Evolutionary conservation across 2,797 vertebrate species (phyloP), one percentile per base, ranked within the genome.

Genomic region (Pseudocheirus occidentalis): DNA sequence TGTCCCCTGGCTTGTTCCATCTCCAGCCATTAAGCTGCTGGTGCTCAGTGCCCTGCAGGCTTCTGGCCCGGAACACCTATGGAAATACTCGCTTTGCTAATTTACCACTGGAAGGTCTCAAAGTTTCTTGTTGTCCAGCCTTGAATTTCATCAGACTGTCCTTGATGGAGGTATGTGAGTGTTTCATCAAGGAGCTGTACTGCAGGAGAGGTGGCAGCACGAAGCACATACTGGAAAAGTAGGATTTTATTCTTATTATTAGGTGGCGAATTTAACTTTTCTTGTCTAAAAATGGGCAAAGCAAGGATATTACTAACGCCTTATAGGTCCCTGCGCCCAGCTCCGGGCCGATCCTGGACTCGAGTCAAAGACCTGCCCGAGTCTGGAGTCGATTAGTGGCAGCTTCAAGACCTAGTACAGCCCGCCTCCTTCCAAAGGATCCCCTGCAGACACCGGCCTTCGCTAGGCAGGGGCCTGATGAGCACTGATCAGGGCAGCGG

Each of bases 101-200:
- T 97, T 99, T 99, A 90, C 99, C 99, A 92, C 99, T 0, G 99
- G 99, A 98, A 99, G 99, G 96, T 99, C 99, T 96, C 99, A 99
- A 5, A 99, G 99, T 96, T 99, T 99, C 97, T 99, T 99, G 98
- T 99, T 99, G 98, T 99, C 99, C 98, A 99, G 99, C 99, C 99
- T 98, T 99, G 98, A 97, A 99, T 99, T 99, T 99, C 99, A 94
- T 99, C 99, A 97, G 99, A 99, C 95, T 99, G 99, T n/a, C 99
- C 99, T 99, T 99, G 99, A 98, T 99, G 99, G 98, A 99, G 99
- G 98, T 99, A 99, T 91, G 99, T 99, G 98, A 99, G 99, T 0
- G 99, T 99, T 98, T 99, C 99, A 3, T 99, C 99, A 0, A 99
- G 99, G 96, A 99, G 99, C 96, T 99, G 99, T 96, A 99, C 99